Evolutionary conservation across 2,797 vertebrate species (phyloP), one percentile per base, ranked within the genome.

Genomic region (Poeciliopsis infans): DNA sequence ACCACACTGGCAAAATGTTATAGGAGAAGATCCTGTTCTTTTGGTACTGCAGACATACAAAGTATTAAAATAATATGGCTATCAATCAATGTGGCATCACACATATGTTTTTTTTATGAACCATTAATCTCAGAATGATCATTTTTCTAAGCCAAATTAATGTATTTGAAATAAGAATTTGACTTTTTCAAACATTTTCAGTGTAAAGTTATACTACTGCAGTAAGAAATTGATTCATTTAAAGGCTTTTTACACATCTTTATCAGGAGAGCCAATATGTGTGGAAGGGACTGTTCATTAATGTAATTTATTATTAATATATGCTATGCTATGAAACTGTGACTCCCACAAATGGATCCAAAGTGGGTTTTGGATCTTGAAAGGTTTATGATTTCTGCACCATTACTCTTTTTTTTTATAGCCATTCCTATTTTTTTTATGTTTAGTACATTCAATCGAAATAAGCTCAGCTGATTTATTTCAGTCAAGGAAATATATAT

Each of bases 301-400:
- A 72, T 57, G 39, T 46, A 70, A 74, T 72, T 16, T 45, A 13
- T 7, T 61, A 13, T 16, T 74, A 11, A 61, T 73, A 71, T 71
- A 28, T 41, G 33, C 72, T 2, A 33, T 49, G n/a, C 4, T 20
- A 55, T 71, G 69, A 78, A 68, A 7, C 3, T 13, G 1, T n/a
- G n/a, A 45, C 59, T 15, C 23, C 5, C 31, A 8, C 0, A 57
- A 61, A 36, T 53, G 0, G 5, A 2, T 53, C 8, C 43, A 8
- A 53, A 31, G 39, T 73, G 13, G 25, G 51, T 70, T 28, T 15
- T 16, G 31, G 18, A 18, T 7, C 45, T 72, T 69, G 23, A 68
- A 41, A 25, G 20, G 41, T 66, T 85, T 64, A 5, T 4, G 0
- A 59, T 15, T 68, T 74, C 8, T 45, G 2, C 41, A 51, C 3